Conservation (phyloP, 2,797 vertebrate species). For the Helarctos malayanus region DNA sequence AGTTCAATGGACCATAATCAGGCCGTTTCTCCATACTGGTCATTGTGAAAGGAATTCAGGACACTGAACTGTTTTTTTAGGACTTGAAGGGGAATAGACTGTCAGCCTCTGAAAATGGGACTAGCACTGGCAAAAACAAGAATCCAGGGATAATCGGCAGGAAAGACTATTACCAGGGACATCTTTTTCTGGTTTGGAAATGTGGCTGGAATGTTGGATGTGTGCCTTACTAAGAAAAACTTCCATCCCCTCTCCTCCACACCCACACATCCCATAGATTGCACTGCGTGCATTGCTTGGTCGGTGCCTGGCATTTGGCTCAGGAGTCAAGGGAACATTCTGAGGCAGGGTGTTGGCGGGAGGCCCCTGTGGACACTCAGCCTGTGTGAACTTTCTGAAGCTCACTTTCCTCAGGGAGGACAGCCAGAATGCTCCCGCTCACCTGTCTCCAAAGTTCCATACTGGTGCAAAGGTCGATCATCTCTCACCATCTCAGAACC, state of each 20-base stretch:
- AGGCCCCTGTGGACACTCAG: neutral
- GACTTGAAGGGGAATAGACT: neutral
- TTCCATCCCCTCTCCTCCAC: no score
- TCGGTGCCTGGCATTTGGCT: neutral
- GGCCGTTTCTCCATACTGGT: neutral
- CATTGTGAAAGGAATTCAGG: no score
- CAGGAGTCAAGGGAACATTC: neutral
- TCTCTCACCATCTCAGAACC: neutral
- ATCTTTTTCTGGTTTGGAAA: neutral
- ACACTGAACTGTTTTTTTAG: neutral
- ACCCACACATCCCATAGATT: neutral
- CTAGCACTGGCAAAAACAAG: neutral
- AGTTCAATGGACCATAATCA: neutral
- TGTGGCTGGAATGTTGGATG: neutral
- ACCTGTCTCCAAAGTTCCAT: neutral
- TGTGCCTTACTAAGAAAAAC: neutral
- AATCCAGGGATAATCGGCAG: neutral
- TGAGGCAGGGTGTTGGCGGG: neutral
- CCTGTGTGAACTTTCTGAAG: neutral
- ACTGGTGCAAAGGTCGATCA: neutral
- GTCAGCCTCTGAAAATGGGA: neutral
- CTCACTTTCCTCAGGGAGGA: neutral
- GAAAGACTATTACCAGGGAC: no score
- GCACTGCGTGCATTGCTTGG: rapidly evolving
- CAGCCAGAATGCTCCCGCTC: neutral